Conservation (phyloP, 2,797 vertebrate genomes). For the Chelonia mydas region DNA sequence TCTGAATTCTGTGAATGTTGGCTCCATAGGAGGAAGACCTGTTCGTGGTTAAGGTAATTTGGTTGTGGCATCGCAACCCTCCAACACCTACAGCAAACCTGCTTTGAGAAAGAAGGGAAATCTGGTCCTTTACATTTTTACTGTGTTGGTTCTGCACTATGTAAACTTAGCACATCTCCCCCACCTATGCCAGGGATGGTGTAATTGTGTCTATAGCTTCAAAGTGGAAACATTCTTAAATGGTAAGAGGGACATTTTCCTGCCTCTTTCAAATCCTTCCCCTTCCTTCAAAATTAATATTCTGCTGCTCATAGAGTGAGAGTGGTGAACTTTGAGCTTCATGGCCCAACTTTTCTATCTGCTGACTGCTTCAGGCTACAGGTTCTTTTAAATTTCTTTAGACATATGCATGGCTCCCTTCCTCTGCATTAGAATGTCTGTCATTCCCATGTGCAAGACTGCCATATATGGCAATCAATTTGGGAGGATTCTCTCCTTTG, state of each 20-base stretch:
- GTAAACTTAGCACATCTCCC: neutral
- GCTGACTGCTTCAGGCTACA: neutral
- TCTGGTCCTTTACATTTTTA: neutral
- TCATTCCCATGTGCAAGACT: neutral
- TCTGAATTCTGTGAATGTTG: neutral
- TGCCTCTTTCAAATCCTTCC: neutral
- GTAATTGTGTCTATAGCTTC: neutral
- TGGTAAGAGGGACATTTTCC: neutral
- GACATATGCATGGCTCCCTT: neutral
- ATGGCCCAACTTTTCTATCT: neutral
- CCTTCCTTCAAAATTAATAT: neutral
- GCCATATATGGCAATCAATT: neutral
- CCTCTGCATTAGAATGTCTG: neutral
- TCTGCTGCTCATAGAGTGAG: neutral
- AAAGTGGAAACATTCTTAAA: neutral
- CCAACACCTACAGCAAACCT: neutral
- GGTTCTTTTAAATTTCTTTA: neutral
- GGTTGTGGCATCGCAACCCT: neutral
- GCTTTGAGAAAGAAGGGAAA: neutral
- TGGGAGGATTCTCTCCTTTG: neutral
- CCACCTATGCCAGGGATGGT: neutral
- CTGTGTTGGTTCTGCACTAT: neutral
- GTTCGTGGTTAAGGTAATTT: neutral
- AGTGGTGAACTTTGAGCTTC: slow-evolving; percentile 12
- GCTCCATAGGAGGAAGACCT: neutral